phyloP scores from a whole-genome alignment of 2,888 invertebrate species.

The Automeris io region DNA sequence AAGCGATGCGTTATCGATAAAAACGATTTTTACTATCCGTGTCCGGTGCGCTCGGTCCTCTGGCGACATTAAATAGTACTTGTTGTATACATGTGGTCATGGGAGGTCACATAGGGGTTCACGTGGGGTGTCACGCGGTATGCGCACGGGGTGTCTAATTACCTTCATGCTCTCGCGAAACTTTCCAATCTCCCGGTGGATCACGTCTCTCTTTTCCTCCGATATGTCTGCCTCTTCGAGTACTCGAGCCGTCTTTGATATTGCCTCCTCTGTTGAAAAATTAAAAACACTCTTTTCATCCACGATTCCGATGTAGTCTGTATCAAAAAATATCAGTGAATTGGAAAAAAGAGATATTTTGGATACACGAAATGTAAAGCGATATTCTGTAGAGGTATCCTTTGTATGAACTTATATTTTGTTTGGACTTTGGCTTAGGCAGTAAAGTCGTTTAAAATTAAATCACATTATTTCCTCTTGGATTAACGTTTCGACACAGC shows the following conservation, averaged over 20 bases:
- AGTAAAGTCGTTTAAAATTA: no score
- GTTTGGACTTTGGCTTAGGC: no score
- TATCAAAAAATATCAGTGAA: no score
- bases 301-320: no score
- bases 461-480: no score
- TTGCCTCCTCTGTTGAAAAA: slow-evolving; percentile 79
- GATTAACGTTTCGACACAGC: no score
- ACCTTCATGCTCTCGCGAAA: slow-evolving; percentile 99
- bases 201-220: slow-evolving; percentile 96
- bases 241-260: slow-evolving; percentile 80
- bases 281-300: not conserved
- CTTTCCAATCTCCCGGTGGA: slow-evolving; percentile 97
- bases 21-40: not conserved
- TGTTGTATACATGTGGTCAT: not conserved
- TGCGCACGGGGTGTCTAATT: slow-evolving; percentile 32
- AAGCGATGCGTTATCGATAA: slow-evolving; percentile 5
- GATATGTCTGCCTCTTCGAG: slow-evolving; percentile 93
- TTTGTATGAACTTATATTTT: no score
- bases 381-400: no score
- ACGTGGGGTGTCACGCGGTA: not conserved
- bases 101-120: slow-evolving; percentile 2
- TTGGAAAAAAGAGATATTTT: no score
- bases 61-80: slow-evolving; percentile 9
- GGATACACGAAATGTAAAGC: no score
- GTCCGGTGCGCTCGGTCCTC: slow-evolving; percentile 6